Evolutionary conservation across 2,113 vertebrate species (phyloP), one percentile per base, ranked within the genome.

Genomic region (Hemichromis elongatus): DNA sequence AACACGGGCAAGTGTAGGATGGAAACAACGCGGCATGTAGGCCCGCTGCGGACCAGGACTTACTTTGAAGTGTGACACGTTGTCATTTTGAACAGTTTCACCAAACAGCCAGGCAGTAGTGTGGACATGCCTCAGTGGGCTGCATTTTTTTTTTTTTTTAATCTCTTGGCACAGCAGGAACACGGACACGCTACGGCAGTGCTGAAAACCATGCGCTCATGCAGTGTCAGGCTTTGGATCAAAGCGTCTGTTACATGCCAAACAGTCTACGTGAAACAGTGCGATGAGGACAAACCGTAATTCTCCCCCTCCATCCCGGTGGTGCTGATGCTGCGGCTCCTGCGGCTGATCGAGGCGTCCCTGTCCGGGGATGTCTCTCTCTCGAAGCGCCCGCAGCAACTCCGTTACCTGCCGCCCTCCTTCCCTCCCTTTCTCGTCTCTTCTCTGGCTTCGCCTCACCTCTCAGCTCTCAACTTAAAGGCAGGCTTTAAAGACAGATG

Each of bases 261-360:
- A 53, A 52, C 24, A 73, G 35, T 37, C 3, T 53, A 42, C 16
- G 68, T 73, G 68, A 35, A 14, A 42, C 56, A 66, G 61, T 54
- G 57, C 16, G 19, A 45, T 45, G 12, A 16, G 21, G 42, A 89
- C 95, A 7, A 81, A 96, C 96, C 95, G 90, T 93, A 79, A 66
- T 82, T 82, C 47, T 94, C 92, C 80, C 88, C 92, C 77, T 95
- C 93, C 95, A 95, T 95, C 86, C 90, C 68, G 88, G 79, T 81
- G 88, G 87, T 93, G 86, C 88, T 89, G 89, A 89, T 88, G 91
- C 88, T 89, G 86, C 87, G 88, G 18, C 57, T 61, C n/a, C 57
- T 35, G 88, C 86, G 33, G 90, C 88, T 88, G 88, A 86, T 63
- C 86, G 35, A 86, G 80, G 90, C 79, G 89, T 85, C 89, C n/a